Base-by-base conservation (phyloP, 1,140 invertebrate species). In the Drosophila setifemur region DNA sequence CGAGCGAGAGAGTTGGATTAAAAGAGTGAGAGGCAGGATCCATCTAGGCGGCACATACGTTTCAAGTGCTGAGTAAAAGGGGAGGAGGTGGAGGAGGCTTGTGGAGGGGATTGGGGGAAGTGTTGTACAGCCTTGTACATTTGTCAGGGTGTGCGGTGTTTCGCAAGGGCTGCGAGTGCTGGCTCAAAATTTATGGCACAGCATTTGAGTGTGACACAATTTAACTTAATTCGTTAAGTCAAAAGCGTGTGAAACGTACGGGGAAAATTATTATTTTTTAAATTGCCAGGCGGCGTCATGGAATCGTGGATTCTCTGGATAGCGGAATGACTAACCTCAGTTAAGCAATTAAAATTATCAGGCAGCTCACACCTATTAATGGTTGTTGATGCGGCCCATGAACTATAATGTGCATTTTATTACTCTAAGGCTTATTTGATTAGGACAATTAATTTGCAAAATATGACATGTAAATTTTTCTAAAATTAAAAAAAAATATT, bases 181-280 rank as follows among this genome's bases (percentile, higher is more conserved):
- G 66, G 81, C 71, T 48, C 54, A 52, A 57, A 86, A 85, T 85
- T 85, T 85, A 86, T 85, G 75, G 81, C 66, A 55, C 75, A 79
- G 74, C 79, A 86, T 86, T 85, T 85, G 79, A 86, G 74, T 75
- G 79, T 86, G 81, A 86, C 81, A 85, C 71, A 85, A 85, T 86
- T 85, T 86, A 73, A 76, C 67, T 85, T 76, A 85, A 85, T 75
- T 75, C 73, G 35, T 69, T 44, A 45, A 85, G 57, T 66, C 68
- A 76, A 72, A 64, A 75, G 66, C 33, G 70, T 54, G 50, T 75
- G 53, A 76, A 71, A 63, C 39, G 49, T 63, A 29, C 45, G 9
- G 14, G 45, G 39, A 9, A 28, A 25, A 45, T 44, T 37, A 54
- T 68, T 64, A 26, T 26, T 19, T 40, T 66, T 44, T 43, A 25